A percentile compares a stretch with the other conserved stretches of the same genome.
phyloP scores from a whole-genome alignment of 2,797 vertebrate species.

The Eremophila alpestris region DNA sequence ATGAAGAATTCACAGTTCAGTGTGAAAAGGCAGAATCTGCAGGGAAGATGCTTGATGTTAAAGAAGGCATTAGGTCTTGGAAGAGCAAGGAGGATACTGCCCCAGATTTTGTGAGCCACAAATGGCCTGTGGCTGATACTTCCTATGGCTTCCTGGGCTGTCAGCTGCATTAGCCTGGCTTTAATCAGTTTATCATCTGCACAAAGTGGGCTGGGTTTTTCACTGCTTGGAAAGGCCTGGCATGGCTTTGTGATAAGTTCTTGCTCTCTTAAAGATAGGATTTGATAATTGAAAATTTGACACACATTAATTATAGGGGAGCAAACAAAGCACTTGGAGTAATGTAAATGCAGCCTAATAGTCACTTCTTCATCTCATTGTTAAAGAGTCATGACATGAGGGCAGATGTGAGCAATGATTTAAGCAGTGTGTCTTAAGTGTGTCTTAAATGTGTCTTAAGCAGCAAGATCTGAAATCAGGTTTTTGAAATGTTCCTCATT shows the following conservation, averaged over 20 bases:
- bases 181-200: neutral
- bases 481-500: neutral
- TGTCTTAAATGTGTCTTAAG: neutral
- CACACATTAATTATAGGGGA: slow-evolving; percentile 29
- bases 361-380: slow-evolving; percentile 13
- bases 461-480: neutral
- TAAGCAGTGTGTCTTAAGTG: neutral
- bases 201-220: neutral
- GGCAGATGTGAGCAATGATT: neutral
- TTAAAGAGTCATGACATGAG: neutral
- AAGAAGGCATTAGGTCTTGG: neutral
- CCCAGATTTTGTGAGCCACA: neutral
- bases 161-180: fast-evolving
- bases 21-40: neutral
- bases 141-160: neutral
- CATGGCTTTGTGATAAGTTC: neutral
- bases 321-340: neutral
- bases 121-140: neutral
- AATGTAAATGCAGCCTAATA: slow-evolving; percentile 34
- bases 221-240: neutral
- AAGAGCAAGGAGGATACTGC: fast-evolving
- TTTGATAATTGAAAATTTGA: neutral
- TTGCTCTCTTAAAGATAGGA: slow-evolving; percentile 9
- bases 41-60: neutral
- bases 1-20: neutral